Conservation (phyloP, 2,888 invertebrate genomes). For the Ariolimax columbianus region DNA sequence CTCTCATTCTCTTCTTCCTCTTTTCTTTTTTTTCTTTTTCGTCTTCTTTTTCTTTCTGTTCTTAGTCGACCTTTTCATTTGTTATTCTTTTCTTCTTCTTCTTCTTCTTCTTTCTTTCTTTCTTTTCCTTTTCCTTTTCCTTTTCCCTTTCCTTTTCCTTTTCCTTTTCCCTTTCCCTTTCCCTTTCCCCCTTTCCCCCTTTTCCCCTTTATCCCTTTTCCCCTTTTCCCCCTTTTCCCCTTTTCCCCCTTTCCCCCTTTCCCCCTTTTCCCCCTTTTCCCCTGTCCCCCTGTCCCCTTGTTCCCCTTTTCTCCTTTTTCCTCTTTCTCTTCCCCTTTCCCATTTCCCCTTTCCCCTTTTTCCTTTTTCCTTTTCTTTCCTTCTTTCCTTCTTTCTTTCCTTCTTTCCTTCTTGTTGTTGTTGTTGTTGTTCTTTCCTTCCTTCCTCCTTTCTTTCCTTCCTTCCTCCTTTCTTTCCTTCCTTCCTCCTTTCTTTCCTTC, state of each 20-base stretch:
- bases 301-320: slow-evolving; percentile 40
- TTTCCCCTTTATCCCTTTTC: not conserved
- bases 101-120: not conserved
- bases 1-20: not conserved
- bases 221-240: not conserved
- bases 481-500: slow-evolving; percentile 4
- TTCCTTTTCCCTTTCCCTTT: not conserved
- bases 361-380: not conserved
- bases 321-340: slow-evolving; percentile 1
- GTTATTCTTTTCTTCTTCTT: not conserved
- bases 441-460: not conserved
- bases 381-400: not conserved
- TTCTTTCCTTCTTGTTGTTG: slow-evolving; percentile 1
- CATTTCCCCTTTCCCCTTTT: slow-evolving; percentile 20
- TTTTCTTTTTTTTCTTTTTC: not conserved
- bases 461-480: not conserved
- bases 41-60: not conserved
- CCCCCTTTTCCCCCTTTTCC: not conserved
- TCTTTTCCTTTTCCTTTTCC: not conserved
- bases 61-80: not conserved
- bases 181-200: not conserved
- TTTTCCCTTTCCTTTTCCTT: not conserved
- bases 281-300: slow-evolving; percentile 23
- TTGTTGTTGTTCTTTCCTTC: not conserved
- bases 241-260: not conserved